Evolutionary conservation across 2,888 invertebrate species (phyloP).

Genomic region (Arrhopalites spinosus): DNA sequence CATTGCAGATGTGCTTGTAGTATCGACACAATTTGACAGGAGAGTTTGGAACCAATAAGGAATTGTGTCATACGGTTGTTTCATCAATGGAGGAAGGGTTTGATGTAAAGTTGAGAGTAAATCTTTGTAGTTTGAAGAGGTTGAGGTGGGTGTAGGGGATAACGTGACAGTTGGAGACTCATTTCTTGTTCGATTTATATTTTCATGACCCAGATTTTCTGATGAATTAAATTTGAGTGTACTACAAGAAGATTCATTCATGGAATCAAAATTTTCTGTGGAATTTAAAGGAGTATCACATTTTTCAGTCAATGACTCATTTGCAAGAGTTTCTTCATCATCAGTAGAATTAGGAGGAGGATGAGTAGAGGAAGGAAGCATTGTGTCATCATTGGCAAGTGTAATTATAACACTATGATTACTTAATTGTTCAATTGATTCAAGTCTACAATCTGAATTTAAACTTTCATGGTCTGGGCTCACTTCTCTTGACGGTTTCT

Average conservation of each 20-base stretch:
- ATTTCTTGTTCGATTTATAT: background rate
- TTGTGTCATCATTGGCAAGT: no score
- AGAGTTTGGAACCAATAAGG: constrained; percentile 21
- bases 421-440: no score
- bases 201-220: background rate
- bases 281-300: constrained; percentile 2
- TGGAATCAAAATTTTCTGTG: background rate
- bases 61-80: background rate
- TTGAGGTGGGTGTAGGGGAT: background rate
- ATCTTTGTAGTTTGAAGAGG: background rate
- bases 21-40: constrained; percentile 19
- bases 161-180: background rate
- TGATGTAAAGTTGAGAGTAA: constrained; percentile 20
- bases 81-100: constrained; percentile 27
- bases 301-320: background rate
- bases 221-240: constrained; percentile 6
- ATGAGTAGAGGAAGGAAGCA: no score
- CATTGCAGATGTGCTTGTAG: background rate
- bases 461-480: background rate
- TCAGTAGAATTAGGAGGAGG: no score
- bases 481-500: background rate
- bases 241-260: background rate
- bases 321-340: constrained; percentile 5
- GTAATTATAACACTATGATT: no score
- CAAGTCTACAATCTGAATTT: background rate